Evolutionary conservation across 2,113 vertebrate species (phyloP).

Genomic region (Poeciliopsis turrubarensis): DNA sequence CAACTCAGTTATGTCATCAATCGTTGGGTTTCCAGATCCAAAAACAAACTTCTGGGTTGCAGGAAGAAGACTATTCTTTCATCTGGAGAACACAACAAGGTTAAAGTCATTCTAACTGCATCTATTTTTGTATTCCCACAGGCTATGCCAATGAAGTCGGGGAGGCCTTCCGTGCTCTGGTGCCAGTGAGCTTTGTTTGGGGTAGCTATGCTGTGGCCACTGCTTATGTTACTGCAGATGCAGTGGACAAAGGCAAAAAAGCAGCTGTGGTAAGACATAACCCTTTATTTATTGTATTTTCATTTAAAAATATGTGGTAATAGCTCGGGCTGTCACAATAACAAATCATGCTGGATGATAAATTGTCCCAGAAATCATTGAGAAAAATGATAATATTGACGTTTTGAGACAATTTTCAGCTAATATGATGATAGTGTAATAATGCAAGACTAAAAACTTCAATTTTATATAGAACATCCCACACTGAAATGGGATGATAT

Average conservation of each 20-base stretch:
- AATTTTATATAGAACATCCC: too few relatives aligned
- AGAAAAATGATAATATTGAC: too few relatives aligned
- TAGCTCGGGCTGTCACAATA: neutral
- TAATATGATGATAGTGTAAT: too few relatives aligned
- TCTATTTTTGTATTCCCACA: constrained; percentile 51
- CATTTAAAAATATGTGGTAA: neutral
- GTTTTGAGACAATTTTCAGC: too few relatives aligned
- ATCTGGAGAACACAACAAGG: constrained; percentile 9
- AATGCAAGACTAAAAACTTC: too few relatives aligned
- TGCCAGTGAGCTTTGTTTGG: constrained; percentile 88
- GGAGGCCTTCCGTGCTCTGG: constrained; percentile 91
- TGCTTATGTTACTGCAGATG: constrained; percentile 90
- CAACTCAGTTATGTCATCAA: too few relatives aligned
- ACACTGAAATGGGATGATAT: too few relatives aligned
- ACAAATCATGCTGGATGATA: neutral
- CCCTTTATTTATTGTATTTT: neutral
- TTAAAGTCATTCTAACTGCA: neutral
- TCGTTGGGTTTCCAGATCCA: neutral
- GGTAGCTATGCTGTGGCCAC: constrained; percentile 90
- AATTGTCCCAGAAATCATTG: too few relatives aligned
- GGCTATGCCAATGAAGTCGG: constrained; percentile 97
- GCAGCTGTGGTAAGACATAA: constrained; percentile 84
- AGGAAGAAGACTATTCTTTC: neutral
- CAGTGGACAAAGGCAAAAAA: constrained; percentile 91
- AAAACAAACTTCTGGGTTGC: neutral